Percentiles rank a stretch among this genome's conserved stretches.
Conservation (phyloP, 2,888 invertebrate genomes). For the Eledone cirrhosa region DNA sequence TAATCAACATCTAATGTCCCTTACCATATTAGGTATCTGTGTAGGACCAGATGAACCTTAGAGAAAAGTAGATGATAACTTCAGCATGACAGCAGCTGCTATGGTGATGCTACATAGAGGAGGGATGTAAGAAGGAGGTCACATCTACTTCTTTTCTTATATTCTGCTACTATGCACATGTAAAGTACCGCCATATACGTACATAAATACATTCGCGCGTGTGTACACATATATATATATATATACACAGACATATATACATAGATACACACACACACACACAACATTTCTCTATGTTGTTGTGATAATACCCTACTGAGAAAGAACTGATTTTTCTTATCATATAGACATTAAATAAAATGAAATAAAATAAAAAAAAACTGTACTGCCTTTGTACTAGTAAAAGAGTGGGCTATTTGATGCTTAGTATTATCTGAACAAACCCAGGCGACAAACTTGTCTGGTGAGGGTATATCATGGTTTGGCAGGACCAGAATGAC, state of each 20-base stretch:
- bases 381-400: conserved; percentile 25
- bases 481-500: conserved; percentile 18
- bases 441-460: conserved; percentile 21
- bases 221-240: too few relatives aligned
- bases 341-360: conserved; percentile 24
- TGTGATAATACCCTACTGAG: conserved; percentile 25
- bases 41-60: conserved; percentile 17
- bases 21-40: conserved; percentile 23
- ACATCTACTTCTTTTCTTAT: conserved; percentile 9
- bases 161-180: conserved; percentile 23
- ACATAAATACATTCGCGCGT: too few relatives aligned
- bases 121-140: conserved; percentile 9
- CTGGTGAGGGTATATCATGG: conserved; percentile 15
- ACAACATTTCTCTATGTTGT: conserved; percentile 5
- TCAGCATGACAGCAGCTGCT: conserved; percentile 12
- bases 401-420: conserved; percentile 24
- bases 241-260: too few relatives aligned
- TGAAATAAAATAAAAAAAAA: not conserved
- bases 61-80: conserved; percentile 19
- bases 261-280: too few relatives aligned
- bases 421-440: conserved; percentile 26
- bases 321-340: conserved; percentile 26
- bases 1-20: conserved; percentile 14
- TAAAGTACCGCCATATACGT: conserved; percentile 17
- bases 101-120: conserved; percentile 4